Conservation (phyloP, 2,113 vertebrate genomes). For the Regulus satrapa region DNA sequence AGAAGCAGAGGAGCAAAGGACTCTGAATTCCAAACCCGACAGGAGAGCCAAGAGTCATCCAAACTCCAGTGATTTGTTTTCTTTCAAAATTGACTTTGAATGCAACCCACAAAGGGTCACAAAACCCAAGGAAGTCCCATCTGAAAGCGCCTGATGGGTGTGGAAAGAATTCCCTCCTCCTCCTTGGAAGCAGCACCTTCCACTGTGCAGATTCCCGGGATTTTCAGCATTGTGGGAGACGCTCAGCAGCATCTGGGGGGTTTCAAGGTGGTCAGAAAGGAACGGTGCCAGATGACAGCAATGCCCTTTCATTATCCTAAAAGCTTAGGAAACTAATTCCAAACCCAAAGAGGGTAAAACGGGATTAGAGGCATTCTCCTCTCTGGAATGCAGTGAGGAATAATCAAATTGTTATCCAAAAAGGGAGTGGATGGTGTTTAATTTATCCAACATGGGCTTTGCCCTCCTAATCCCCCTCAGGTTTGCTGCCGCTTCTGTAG, state of each 20-base stretch:
- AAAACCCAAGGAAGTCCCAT: not conserved
- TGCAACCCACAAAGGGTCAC: not conserved
- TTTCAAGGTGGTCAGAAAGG: not conserved
- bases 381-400: not conserved
- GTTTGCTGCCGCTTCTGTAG: not conserved
- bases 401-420: constrained; percentile 22
- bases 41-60: accelerated
- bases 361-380: constrained; percentile 10
- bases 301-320: constrained; percentile 25
- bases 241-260: not conserved
- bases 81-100: not conserved
- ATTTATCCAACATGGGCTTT: not conserved
- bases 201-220: accelerated
- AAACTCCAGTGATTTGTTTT: accelerated
- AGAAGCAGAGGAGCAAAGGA: not conserved
- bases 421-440: not conserved
- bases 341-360: constrained; percentile 32
- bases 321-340: constrained; percentile 18
- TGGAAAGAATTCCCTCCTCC: not conserved
- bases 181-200: not conserved
- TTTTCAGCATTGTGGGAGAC: accelerated
- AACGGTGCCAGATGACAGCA: not conserved
- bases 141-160: accelerated
- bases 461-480: not conserved
- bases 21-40: not conserved